These are phyloP conservation scores for Hyperoplus lanceolatus DNA, from an alignment of 2,797 vertebrate genomes.

Conservation along the genomic window DNA sequence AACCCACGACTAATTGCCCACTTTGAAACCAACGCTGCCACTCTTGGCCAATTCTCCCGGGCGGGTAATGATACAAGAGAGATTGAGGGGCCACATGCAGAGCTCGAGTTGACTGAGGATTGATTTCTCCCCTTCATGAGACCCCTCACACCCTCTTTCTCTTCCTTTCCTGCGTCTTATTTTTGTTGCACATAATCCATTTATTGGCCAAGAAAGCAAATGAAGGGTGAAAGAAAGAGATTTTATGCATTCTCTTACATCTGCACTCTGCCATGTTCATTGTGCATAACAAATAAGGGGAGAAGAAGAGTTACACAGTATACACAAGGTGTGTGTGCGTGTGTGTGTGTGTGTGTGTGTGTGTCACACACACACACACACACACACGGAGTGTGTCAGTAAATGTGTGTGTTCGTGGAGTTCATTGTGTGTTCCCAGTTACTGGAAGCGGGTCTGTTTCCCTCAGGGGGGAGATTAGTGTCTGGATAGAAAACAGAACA, in stretches of 20 bases:
- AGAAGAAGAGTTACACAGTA: background rate
- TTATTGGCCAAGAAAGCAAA: constrained; percentile 65
- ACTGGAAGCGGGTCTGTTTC: constrained; percentile 38
- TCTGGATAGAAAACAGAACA: constrained; percentile 41
- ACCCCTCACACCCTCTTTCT: constrained; percentile 13
- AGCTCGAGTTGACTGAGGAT: constrained; percentile 48
- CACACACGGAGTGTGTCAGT: constrained; percentile 11
- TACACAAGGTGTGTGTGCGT: constrained; percentile 16
- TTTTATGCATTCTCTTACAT: background rate
- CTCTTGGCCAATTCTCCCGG: constrained; percentile 12
- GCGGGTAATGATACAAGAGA: constrained; percentile 28
- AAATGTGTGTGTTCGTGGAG: constrained; percentile 38
- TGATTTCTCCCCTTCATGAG: constrained; percentile 54
- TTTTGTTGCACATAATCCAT: constrained; percentile 69
- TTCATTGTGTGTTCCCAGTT: constrained; percentile 52
- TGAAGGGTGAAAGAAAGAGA: constrained; percentile 58
- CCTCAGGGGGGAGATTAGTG: constrained; percentile 50
- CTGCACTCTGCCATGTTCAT: background rate
- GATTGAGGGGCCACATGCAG: constrained; percentile 43
- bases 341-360: background rate
- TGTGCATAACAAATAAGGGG: constrained; percentile 16
- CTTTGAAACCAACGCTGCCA: constrained; percentile 49
- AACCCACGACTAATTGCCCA: constrained; percentile 57
- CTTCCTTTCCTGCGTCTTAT: constrained; percentile 43
- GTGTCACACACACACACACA: background rate